Evolutionary conservation across 2,888 invertebrate genomes (phyloP), one percentile per base, ranked within the genome.

Genomic region (Drosophila neotestacea): DNA sequence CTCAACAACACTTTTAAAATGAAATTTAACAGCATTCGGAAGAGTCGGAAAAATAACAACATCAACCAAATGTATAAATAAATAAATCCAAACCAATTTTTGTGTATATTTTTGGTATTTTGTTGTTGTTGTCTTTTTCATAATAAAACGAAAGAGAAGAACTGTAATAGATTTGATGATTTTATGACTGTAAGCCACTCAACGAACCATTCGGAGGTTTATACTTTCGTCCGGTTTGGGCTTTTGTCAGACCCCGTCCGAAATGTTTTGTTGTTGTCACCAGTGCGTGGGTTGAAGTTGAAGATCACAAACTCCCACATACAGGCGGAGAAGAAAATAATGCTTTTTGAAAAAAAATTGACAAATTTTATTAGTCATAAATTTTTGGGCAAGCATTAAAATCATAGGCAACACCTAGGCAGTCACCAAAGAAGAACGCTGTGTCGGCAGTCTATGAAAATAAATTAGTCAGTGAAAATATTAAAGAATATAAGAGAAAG

Each of bases 341-440:
- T 63, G 61, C 56, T 44, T 67, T 52, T 52, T 59, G 55, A 30
- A 36, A 61, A 46, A 74, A 73, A 64, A 65, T 81, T 76, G 78
- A 85, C 89, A 76, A 88, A 78, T 85, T 85, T 85, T 85, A 85
- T 85, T 88, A 88, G 81, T 90, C 90, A 85, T 85, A 85, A 85
- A 85, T 90, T 90, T 2, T 76, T 70, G 78, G 59, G 59, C 68
- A 52, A 65, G 58, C 84, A 81, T 76, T 70, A 85, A 81, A 81
- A 70, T 66, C 75, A 73, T 72, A 61, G 67, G 54, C 63, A 82
- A 78, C 80, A 78, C 83, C 85, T 77, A 66, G 65, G 62, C 66
- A 6, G 46, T 56, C 41, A 11, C 27, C n/a, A n/a, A 28, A 13
- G 27, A 46, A 55, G 46, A 68, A 32, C 46, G 70, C 74, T 62